Evolutionary conservation across 2,113 vertebrate genomes (phyloP).

Genomic region (Eulemur macaco): DNA sequence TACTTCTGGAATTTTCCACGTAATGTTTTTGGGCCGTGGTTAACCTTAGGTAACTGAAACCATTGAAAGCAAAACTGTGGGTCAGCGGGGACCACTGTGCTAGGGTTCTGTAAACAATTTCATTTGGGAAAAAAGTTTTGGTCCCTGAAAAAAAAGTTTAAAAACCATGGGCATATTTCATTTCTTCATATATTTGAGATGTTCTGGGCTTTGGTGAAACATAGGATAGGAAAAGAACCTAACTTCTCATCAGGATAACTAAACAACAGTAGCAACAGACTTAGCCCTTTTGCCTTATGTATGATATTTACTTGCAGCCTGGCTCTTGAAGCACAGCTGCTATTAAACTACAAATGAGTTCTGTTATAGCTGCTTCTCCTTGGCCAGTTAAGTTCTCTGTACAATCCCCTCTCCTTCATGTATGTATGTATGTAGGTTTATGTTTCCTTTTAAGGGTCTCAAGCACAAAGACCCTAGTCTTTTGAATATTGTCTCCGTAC

Average conservation of each 20-base stretch:
- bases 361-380: not conserved
- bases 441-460: constrained; percentile 35
- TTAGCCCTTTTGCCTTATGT: not conserved
- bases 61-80: not conserved
- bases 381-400: not conserved
- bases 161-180: not conserved
- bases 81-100: not conserved
- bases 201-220: not conserved
- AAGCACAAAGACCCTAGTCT: constrained; percentile 34
- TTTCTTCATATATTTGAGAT: not conserved
- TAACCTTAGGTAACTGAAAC: not conserved
- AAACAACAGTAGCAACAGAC: not conserved
- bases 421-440: not conserved
- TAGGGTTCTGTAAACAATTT: not conserved
- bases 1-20: not conserved
- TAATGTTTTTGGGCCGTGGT: not conserved
- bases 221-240: not conserved
- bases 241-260: not conserved
- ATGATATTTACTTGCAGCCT: not conserved
- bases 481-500: constrained; percentile 69
- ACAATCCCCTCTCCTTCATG: not conserved
- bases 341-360: not conserved
- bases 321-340: not conserved
- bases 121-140: not conserved
- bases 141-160: not conserved